Conservation (phyloP, 2,888 invertebrate genomes). For the Mechanitis mazaeus region DNA sequence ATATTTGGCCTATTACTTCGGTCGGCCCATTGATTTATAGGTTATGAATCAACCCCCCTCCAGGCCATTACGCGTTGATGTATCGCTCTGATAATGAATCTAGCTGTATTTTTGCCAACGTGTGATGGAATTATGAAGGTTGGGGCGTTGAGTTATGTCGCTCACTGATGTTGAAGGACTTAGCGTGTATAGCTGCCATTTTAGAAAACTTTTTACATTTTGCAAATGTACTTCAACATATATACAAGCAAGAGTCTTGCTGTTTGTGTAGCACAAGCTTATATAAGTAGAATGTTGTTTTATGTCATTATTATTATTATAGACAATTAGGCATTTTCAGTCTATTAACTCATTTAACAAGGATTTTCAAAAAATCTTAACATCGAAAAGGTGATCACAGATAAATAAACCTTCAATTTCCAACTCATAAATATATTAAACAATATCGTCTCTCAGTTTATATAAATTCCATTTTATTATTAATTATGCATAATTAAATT, state of each 20-base stretch:
- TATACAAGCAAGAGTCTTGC: neutral
- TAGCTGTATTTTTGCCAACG: conserved; percentile 68
- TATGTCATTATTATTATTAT: too few relatives aligned
- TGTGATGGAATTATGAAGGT: conserved; percentile 71
- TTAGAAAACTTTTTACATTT: conserved; percentile 7
- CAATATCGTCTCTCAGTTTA: too few relatives aligned
- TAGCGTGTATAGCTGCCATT: conserved; percentile 5
- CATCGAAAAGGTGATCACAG: too few relatives aligned
- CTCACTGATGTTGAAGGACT: conserved; percentile 24
- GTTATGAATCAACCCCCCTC: conserved; percentile 70
- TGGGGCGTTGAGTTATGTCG: conserved; percentile 33
- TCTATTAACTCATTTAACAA: too few relatives aligned
- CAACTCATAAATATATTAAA: too few relatives aligned
- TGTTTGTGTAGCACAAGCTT: neutral
- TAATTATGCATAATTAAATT: too few relatives aligned
- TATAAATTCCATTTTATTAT: too few relatives aligned
- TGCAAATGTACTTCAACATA: neutral
- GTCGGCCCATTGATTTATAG: conserved; percentile 71
- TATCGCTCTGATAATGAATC: conserved; percentile 73
- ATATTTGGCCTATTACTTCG: conserved; percentile 71
- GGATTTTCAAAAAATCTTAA: too few relatives aligned
- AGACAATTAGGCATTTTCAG: too few relatives aligned
- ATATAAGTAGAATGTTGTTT: too few relatives aligned
- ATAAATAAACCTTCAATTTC: too few relatives aligned
- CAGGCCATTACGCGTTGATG: conserved; percentile 57